Percentiles rank a stretch among this genome's conserved stretches.
These are phyloP conservation scores for Acyrthosiphon pisum DNA, from an alignment of 1,140 invertebrate species.

Conservation along the genomic window DNA sequence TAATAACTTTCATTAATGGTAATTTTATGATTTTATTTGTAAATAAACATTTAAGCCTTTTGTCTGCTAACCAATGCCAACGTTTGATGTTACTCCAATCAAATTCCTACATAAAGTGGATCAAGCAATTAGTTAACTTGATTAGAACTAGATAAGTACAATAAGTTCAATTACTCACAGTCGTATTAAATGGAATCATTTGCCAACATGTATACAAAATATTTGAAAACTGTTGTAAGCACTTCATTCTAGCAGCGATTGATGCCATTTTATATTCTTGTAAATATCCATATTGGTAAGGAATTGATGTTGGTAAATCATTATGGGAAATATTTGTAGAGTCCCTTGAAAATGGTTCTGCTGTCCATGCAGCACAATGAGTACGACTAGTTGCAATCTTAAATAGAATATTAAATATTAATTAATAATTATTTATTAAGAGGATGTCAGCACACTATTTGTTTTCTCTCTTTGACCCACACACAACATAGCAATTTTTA, in stretches of 20 bases:
- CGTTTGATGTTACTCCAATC: slow-evolving; percentile 63
- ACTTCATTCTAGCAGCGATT: slow-evolving; percentile 68
- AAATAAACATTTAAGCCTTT: slow-evolving; percentile 67
- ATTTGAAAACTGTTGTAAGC: slow-evolving; percentile 72
- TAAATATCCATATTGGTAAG: slow-evolving; percentile 69
- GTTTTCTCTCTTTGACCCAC: too few relatives aligned
- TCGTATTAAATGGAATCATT: slow-evolving; percentile 67
- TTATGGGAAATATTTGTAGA: slow-evolving; percentile 65
- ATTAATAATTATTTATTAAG: slow-evolving; percentile 31
- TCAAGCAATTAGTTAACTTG: neutral
- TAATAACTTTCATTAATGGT: slow-evolving; percentile 71
- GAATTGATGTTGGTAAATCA: slow-evolving; percentile 67
- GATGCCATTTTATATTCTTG: slow-evolving; percentile 66
- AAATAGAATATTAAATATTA: slow-evolving; percentile 54
- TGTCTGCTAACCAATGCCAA: slow-evolving; percentile 65
- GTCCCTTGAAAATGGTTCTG: slow-evolving; percentile 65
- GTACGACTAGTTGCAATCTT: slow-evolving; percentile 71
- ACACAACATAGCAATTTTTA: too few relatives aligned
- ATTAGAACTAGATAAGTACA: neutral
- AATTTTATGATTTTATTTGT: slow-evolving; percentile 71
- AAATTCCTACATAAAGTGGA: slow-evolving; percentile 61
- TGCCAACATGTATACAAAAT: slow-evolving; percentile 72
- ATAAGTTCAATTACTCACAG: slow-evolving; percentile 59
- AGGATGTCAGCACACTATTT: too few relatives aligned
- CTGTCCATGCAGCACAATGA: slow-evolving; percentile 73